Evolutionary conservation across 64 coral and sea anemone genomes (phyloP).

Genomic region (Porites lutea): DNA sequence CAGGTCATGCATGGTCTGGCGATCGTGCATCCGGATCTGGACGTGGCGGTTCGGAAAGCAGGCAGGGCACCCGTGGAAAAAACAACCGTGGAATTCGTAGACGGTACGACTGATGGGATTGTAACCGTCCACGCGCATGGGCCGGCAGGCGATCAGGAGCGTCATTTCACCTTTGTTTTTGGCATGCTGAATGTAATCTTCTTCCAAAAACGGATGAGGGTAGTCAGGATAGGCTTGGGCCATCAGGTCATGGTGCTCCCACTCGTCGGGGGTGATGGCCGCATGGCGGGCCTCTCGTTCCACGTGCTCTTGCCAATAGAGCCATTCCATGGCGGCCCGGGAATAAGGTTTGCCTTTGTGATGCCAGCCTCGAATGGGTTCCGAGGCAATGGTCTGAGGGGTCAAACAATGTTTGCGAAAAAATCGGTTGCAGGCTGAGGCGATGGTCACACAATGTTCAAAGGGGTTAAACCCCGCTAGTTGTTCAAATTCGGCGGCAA

Average conservation of each 20-base stretch:
- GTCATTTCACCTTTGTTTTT: neutral
- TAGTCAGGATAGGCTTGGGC: too few relatives aligned
- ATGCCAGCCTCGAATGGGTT: neutral
- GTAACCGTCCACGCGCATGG: neutral
- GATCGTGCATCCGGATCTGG: too few relatives aligned
- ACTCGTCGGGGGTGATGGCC: neutral
- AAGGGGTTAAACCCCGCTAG: neutral
- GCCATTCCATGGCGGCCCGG: neutral
- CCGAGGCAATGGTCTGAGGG: neutral
- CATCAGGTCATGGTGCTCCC: neutral
- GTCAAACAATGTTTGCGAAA: neutral
- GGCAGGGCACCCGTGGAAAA: neutral
- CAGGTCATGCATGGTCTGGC: neutral
- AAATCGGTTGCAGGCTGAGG: neutral
- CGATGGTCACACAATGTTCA: neutral
- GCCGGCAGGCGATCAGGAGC: rapidly evolving
- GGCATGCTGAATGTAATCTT: neutral
- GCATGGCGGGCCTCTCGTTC: too few relatives aligned
- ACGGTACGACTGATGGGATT: neutral
- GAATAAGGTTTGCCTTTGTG: neutral
- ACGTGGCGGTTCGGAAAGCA: neutral
- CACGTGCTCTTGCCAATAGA: neutral
- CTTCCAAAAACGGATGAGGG: too few relatives aligned
- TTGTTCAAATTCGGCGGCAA: neutral
- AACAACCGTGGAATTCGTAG: slow-evolving; percentile 28